Evolutionary conservation across 1,140 invertebrate species (phyloP), one percentile per base, ranked within the genome.

Genomic region (Saccostrea glomerata): DNA sequence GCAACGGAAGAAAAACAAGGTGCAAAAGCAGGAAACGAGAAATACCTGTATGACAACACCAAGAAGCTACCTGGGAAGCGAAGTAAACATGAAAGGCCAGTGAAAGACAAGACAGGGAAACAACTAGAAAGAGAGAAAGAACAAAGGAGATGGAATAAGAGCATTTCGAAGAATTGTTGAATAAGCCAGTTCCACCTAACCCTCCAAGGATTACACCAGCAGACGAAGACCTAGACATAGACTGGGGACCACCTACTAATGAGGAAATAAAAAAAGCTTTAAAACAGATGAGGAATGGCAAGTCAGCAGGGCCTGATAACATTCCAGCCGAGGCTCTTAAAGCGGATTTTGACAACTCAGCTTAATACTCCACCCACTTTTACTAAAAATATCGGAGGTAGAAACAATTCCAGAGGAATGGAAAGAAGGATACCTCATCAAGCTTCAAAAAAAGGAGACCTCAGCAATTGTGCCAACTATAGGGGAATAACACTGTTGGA

Each of bases 1-100:
- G 89, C 91, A 84, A 86, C 82, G 87, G 83, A 88, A 84, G 85
- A 87, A 84, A 55, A 88, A 88, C 66, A 84, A 77, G 84, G 58
- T 56, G 47, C 15, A 25, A 83, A 83, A 17, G 23, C 25, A 47
- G 86, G 36, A 83, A 86, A 85, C 87, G 88, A 85, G 77, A 85
- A 86, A 84, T 6, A 70, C 15, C 87, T 90, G 13, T 90, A 89
- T 84, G 55, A 85, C 56, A 89, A 23, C 40, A 90, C 85, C 47
- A 88, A 86, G 70, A 89, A 89, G 17, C 85, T 87, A 55, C 23
- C 77, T 58, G 77, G 86, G 63, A 87, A 87, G 23, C 25, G 3
- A 20, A 58, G 23, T 36, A 23, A 13, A 87, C 40, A n/a, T 0
- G 30, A 36, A 36, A 36, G 30, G 30, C 2, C 2, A 36, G 30